Conservation (phyloP, 1,140 invertebrate species). For the Temnothorax nylanderi region DNA sequence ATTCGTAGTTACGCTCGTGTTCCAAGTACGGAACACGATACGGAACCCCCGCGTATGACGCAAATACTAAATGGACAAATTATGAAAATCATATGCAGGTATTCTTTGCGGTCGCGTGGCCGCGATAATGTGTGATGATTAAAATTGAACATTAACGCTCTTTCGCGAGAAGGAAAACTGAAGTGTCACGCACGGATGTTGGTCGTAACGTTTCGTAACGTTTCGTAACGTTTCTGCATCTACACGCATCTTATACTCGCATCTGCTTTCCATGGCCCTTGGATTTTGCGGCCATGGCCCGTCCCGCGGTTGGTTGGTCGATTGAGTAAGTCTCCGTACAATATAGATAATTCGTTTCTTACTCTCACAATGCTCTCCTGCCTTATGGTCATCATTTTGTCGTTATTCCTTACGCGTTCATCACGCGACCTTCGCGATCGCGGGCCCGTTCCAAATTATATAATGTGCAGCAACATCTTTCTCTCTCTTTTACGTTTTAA, state of each 20-base stretch:
- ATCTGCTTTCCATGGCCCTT: constrained; percentile 29
- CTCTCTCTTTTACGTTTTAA: background rate
- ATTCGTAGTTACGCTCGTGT: background rate
- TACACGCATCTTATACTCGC: background rate
- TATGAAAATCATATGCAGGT: background rate
- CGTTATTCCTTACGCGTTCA: constrained; percentile 46
- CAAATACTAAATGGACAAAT: background rate
- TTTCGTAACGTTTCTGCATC: constrained; percentile 18
- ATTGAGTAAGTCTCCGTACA: constrained; percentile 21
- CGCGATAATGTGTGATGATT: background rate
- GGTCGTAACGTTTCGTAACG: background rate
- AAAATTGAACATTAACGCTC: background rate
- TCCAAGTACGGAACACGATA: too few species aligned
- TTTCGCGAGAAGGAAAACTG: background rate
- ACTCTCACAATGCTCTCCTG: background rate
- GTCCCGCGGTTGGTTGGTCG: constrained; percentile 9
- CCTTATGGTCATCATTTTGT: constrained; percentile 16
- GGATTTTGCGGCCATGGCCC: constrained; percentile 53
- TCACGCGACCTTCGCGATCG: constrained; percentile 25
- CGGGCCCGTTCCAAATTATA: constrained; percentile 31
- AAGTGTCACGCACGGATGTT: background rate
- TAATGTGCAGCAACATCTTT: constrained; percentile 40
- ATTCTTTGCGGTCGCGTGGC: background rate
- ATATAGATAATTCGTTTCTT: constrained; percentile 36
- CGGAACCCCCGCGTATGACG: background rate